Conservation (phyloP, 2,113 vertebrate species). For the Lepus timidus region DNA sequence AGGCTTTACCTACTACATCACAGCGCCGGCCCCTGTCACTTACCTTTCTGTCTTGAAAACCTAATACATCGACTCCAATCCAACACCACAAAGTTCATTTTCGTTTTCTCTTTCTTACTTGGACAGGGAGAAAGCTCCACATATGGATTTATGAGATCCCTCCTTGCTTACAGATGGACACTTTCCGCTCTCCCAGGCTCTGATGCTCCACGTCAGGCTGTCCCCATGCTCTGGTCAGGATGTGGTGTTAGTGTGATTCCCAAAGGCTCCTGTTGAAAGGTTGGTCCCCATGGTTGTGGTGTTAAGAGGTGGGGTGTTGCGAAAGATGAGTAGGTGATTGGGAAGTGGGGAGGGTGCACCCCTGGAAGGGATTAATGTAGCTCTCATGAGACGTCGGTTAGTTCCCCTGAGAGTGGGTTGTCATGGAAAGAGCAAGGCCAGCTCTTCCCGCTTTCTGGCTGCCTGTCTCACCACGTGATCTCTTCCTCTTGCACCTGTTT, state of each 20-base stretch:
- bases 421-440: neutral
- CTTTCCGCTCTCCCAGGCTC: neutral
- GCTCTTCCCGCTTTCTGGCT: neutral
- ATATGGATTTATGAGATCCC: neutral
- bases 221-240: neutral
- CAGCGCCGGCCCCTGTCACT: no score
- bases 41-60: neutral
- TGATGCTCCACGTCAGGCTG: neutral
- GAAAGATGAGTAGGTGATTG: neutral
- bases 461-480: no score
- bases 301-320: neutral
- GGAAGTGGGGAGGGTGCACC: neutral
- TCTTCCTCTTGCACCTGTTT: no score
- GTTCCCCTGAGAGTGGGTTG: neutral
- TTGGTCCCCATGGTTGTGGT: neutral
- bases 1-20: no score
- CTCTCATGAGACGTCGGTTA: neutral
- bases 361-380: neutral
- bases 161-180: neutral
- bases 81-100: neutral
- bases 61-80: neutral
- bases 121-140: neutral
- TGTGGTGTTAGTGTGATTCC: neutral
- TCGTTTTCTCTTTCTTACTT: neutral
- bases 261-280: neutral